Evolutionary conservation across 2,888 invertebrate species (phyloP).

Genomic region (Ditylenchus weischeri): DNA sequence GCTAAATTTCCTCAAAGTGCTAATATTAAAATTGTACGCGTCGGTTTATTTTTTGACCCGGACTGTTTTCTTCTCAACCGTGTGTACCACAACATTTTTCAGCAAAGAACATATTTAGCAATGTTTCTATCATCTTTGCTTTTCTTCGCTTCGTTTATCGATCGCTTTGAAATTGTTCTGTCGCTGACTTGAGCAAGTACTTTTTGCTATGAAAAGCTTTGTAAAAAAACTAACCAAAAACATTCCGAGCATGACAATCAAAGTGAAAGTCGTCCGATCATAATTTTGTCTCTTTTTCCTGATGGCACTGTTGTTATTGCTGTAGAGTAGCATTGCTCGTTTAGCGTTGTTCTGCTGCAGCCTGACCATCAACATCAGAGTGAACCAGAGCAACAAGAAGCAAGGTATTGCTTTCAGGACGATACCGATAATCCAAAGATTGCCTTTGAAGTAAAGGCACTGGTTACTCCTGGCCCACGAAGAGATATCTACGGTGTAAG

Average conservation of each 20-base stretch:
- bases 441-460: conserved; percentile 37
- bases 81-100: no score
- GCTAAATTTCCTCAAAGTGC: no score
- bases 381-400: conserved; percentile 40
- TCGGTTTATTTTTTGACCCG: no score
- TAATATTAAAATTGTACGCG: no score
- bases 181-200: no score
- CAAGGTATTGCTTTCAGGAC: conserved; percentile 39
- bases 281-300: conserved; percentile 39
- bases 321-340: conserved; percentile 36
- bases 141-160: no score
- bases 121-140: no score
- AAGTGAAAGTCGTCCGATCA: conserved; percentile 42
- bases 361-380: conserved; percentile 35
- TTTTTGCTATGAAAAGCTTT: no score
- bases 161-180: no score
- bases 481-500: conserved; percentile 42
- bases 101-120: no score
- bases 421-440: conserved; percentile 42
- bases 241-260: conserved; percentile 37
- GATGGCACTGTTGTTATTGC: conserved; percentile 21
- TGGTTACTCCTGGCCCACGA: conserved; percentile 34
- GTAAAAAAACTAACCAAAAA: conserved; percentile 28
- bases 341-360: conserved; percentile 40
- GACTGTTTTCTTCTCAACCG: no score